Percentiles rank a stretch among this genome's conserved stretches.
These are phyloP conservation scores for Tupaia chinensis DNA, from an alignment of 2,113 vertebrate genomes.

Conservation along the genomic window DNA sequence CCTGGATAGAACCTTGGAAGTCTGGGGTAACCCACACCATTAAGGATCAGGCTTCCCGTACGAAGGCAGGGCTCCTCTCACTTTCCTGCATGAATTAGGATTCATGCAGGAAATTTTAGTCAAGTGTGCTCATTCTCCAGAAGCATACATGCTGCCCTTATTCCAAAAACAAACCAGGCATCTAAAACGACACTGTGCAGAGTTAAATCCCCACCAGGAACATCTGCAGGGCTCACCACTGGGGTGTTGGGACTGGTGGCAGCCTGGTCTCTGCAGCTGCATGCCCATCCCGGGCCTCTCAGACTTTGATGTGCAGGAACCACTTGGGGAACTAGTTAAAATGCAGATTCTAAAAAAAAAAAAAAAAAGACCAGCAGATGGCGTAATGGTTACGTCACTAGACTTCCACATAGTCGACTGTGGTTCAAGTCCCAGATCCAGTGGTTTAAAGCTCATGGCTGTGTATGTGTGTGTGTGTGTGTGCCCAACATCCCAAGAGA, in stretches of 20 bases:
- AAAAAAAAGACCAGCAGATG: too few species aligned
- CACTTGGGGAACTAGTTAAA: background rate
- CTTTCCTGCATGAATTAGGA: background rate
- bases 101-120: background rate
- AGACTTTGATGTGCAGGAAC: background rate
- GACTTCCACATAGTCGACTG: too few species aligned
- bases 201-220: rapidly evolving
- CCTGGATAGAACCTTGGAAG: background rate
- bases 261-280: background rate
- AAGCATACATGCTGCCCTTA: background rate
- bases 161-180: background rate
- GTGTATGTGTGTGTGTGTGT: too few species aligned
- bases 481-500: too few species aligned
- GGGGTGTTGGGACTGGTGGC: background rate
- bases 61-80: background rate
- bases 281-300: background rate
- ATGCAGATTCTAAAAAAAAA: too few species aligned
- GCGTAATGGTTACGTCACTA: too few species aligned
- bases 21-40: background rate
- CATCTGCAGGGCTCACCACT: background rate
- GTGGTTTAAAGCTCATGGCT: too few species aligned
- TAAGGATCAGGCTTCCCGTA: background rate
- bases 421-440: too few species aligned
- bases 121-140: background rate
- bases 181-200: background rate